Conservation (phyloP, 2,113 vertebrate genomes). For the Protobothrops mucrosquamatus region DNA sequence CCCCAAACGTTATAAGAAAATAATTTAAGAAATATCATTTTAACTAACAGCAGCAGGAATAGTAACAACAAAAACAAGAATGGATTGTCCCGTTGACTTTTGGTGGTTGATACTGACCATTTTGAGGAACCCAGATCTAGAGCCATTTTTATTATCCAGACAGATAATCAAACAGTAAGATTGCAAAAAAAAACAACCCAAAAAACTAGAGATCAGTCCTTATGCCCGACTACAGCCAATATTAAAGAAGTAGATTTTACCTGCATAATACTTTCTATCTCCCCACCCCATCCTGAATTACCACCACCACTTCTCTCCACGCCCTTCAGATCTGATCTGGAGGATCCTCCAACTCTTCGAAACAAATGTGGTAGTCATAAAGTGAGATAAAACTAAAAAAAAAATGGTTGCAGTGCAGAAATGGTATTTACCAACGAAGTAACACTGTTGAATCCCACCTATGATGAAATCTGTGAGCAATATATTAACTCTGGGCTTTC, state of each 20-base stretch:
- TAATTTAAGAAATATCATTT: not conserved
- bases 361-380: not conserved
- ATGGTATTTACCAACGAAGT: not conserved
- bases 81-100: not conserved
- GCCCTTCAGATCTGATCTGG: not conserved
- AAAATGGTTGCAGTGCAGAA: not conserved
- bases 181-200: not conserved
- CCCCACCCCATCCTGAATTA: not conserved
- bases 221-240: not conserved
- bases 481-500: not conserved
- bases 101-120: not conserved
- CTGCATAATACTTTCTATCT: not conserved
- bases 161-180: not conserved
- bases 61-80: not conserved
- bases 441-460: not conserved
- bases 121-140: not conserved
- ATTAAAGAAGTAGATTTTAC: not conserved
- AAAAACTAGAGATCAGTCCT: not conserved
- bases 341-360: not conserved
- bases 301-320: not conserved
- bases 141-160: not conserved
- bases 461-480: not conserved
- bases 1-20: not conserved
- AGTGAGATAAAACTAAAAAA: not conserved
- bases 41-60: not conserved